Percentiles rank a stretch among this genome's conserved stretches.
Conservation (phyloP, 2,888 invertebrate genomes). For the Flexamia atlantica region DNA sequence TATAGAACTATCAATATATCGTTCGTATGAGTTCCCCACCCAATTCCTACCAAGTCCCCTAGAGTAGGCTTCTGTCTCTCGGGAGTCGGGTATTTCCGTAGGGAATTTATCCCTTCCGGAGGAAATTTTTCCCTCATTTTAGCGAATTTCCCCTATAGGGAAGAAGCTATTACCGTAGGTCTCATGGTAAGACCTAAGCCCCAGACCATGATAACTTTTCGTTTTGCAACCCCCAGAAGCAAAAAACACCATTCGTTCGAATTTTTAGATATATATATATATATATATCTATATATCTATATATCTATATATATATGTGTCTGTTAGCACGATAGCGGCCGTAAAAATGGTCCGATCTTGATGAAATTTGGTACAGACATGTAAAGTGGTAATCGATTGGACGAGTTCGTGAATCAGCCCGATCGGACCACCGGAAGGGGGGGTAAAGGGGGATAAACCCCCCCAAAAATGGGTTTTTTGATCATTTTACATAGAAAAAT, state of each 20-base stretch:
- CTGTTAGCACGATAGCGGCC: neutral
- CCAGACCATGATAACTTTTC: neutral
- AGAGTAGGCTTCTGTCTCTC: too few species aligned
- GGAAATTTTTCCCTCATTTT: too few species aligned
- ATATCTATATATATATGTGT: neutral
- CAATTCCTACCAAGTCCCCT: too few species aligned
- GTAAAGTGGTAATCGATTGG: neutral
- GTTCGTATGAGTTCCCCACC: too few species aligned
- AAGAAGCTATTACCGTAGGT: constrained; percentile 6
- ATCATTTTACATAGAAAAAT: neutral
- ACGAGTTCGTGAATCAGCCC: neutral
- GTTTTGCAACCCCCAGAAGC: neutral
- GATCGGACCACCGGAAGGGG: neutral
- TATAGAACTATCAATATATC: too few species aligned
- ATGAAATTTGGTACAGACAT: neutral
- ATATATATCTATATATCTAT: neutral
- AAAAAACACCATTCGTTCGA: constrained; percentile 12
- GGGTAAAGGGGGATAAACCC: neutral
- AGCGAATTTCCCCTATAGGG: constrained; percentile 14
- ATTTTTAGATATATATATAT: neutral
- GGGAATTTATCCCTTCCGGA: too few species aligned
- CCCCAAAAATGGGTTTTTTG: neutral
- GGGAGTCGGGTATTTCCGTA: too few species aligned
- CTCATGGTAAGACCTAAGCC: neutral
- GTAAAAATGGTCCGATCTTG: constrained; percentile 2